A percentile compares a stretch with the other conserved stretches of the same genome.
These are phyloP conservation scores for Ectropis crepuscularia DNA, from an alignment of 2,888 invertebrate genomes.

Conservation along the genomic window DNA sequence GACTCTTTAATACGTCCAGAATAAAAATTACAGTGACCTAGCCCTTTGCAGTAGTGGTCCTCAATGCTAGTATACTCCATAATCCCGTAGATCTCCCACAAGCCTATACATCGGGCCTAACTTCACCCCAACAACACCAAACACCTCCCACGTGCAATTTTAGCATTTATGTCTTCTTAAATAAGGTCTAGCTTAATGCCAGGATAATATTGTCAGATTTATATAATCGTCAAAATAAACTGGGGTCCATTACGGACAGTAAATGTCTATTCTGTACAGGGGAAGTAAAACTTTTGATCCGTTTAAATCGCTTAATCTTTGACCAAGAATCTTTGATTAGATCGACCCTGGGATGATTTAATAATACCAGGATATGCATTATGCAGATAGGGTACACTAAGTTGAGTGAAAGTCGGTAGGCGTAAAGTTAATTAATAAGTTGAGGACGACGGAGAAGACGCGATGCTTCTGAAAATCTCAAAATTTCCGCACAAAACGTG, in stretches of 20 bases:
- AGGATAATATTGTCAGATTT: constrained; percentile 23
- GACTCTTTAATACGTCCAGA: too few species aligned
- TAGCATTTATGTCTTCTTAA: constrained; percentile 13
- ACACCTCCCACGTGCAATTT: constrained; percentile 12
- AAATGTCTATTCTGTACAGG: constrained; percentile 41
- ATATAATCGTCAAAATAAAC: constrained; percentile 47
- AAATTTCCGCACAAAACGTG: too few species aligned
- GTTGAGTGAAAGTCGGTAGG: too few species aligned
- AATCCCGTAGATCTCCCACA: constrained; percentile 57
- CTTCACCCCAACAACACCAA: constrained; percentile 32
- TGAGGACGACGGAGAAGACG: too few species aligned
- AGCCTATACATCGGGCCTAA: constrained; percentile 48
- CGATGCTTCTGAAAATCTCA: too few species aligned
- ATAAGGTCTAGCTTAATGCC: constrained; percentile 21
- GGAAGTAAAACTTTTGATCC: constrained; percentile 54
- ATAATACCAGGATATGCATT: constrained; percentile 20
- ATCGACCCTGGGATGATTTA: constrained; percentile 32
- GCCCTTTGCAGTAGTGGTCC: too few species aligned
- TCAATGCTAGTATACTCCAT: constrained; percentile 31
- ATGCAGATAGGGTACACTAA: too few species aligned
- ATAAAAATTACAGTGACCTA: too few species aligned
- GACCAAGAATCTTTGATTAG: constrained; percentile 45
- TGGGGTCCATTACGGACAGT: constrained; percentile 35
- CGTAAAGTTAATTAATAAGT: too few species aligned
- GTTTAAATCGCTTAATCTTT: constrained; percentile 47